A percentile compares a stretch with the other conserved stretches of the same genome.
phyloP scores from a whole-genome alignment of 2,113 vertebrate genomes.

The Austrofundulus limnaeus region DNA sequence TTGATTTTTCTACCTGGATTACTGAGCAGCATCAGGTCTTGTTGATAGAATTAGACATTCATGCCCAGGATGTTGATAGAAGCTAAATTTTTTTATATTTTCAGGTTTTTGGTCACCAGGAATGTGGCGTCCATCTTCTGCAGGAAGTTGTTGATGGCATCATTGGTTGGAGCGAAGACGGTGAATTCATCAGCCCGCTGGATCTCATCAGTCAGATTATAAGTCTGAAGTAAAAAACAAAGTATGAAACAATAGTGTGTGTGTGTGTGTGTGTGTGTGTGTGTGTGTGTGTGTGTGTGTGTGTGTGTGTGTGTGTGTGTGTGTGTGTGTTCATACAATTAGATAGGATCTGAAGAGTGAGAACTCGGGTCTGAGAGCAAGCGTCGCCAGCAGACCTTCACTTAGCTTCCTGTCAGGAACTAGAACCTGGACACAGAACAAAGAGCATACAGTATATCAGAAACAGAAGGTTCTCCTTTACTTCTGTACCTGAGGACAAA shows the following conservation, averaged over 20 bases:
- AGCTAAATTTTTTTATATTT: no score
- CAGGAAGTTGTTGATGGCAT: conserved; percentile 82
- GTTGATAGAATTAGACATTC: no score
- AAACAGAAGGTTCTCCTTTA: no score
- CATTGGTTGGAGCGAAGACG: conserved; percentile 86
- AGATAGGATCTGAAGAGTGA: conserved; percentile 86
- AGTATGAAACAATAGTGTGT: not conserved
- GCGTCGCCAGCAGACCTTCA: conserved; percentile 78
- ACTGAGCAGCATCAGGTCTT: no score
- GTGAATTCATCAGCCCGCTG: conserved; percentile 82
- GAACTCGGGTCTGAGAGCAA: conserved; percentile 84
- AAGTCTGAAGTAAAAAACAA: conserved; percentile 76
- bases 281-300: not conserved
- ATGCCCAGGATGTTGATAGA: no score
- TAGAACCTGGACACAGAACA: conserved; percentile 79
- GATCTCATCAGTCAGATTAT: conserved; percentile 80
- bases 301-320: not conserved
- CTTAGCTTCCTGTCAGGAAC: conserved; percentile 77
- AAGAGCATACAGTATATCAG: no score
- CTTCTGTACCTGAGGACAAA: no score
- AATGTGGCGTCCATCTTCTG: conserved; percentile 67
- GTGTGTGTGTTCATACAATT: conserved; percentile 73
- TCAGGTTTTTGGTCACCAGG: conserved; percentile 74
- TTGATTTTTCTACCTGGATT: no score
- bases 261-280: not conserved